These are phyloP conservation scores for Macrotis lagotis DNA, from an alignment of 2,113 vertebrate genomes.

Conservation along the genomic window DNA sequence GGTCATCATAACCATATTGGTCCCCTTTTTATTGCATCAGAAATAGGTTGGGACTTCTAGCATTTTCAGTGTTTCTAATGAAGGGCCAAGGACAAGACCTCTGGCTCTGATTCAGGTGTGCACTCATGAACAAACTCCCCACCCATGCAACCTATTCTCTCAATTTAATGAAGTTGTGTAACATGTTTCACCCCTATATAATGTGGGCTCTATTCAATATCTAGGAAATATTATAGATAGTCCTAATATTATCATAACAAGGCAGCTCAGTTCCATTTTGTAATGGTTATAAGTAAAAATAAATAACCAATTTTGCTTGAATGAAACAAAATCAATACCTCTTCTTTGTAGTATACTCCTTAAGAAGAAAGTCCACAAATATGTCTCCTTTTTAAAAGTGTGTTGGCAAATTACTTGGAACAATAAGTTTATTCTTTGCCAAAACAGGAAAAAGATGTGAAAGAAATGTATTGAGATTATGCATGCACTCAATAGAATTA, in stretches of 20 bases:
- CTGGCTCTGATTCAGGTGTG: background rate
- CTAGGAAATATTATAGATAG: constrained; percentile 68
- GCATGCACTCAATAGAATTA: constrained; percentile 29
- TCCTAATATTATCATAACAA: constrained; percentile 73
- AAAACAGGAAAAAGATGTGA: constrained; percentile 47
- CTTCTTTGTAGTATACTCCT: constrained; percentile 64
- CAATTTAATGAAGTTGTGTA: constrained; percentile 43
- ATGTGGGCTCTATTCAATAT: constrained; percentile 61
- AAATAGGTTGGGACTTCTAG: constrained; percentile 35
- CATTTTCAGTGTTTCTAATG: constrained; percentile 29
- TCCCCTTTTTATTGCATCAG: constrained; percentile 17
- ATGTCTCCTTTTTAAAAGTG: constrained; percentile 55
- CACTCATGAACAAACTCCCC: constrained; percentile 7
- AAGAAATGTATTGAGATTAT: constrained; percentile 35
- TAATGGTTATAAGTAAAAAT: constrained; percentile 76
- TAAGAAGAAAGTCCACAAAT: constrained; percentile 58
- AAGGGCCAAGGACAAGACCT: background rate
- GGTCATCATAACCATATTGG: constrained; percentile 36
- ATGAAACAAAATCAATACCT: constrained; percentile 74
- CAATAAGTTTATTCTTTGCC: constrained; percentile 2
- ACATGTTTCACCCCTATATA: constrained; percentile 64
- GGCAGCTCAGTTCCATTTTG: constrained; percentile 65
- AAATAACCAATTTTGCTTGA: constrained; percentile 76
- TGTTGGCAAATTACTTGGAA: constrained; percentile 54
- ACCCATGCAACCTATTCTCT: background rate